Percentiles rank a stretch among this genome's conserved stretches.
Conservation (phyloP, 2,888 invertebrate species). For the Frankliniella intonsa region DNA sequence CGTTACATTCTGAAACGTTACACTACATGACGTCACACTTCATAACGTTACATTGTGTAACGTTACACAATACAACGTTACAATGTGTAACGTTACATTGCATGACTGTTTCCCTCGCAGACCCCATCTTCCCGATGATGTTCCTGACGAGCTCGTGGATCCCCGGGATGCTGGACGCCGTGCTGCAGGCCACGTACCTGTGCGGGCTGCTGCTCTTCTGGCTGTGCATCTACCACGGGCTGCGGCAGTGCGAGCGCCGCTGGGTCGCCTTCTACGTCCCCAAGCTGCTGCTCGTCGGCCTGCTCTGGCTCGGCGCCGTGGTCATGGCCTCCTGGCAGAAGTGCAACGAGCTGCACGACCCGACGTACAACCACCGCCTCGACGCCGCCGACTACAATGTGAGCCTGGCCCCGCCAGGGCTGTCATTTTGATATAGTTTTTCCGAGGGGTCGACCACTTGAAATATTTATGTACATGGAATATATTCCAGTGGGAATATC, state of each 20-base stretch:
- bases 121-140: conserved; percentile 88
- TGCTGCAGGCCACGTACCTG: conserved; percentile 86
- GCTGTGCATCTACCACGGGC: conserved; percentile 92
- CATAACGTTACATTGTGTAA: too few species aligned
- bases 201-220: conserved; percentile 85
- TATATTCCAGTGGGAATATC: too few species aligned
- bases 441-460: too few species aligned
- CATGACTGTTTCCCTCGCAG: conserved; percentile 55
- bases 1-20: too few species aligned
- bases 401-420: conserved; percentile 43
- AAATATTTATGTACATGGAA: too few species aligned
- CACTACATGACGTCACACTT: too few species aligned
- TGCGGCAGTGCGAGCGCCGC: conserved; percentile 87
- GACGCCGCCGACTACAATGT: conserved; percentile 80
- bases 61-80: too few species aligned
- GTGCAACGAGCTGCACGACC: conserved; percentile 81
- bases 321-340: conserved; percentile 86
- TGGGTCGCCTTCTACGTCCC: conserved; percentile 85
- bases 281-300: conserved; percentile 79
- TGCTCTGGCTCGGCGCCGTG: conserved; percentile 82
- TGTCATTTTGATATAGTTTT: too few species aligned
- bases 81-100: too few species aligned
- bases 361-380: conserved; percentile 84
- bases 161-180: conserved; percentile 86
- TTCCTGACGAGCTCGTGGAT: conserved; percentile 85